Percentiles rank a stretch among this genome's conserved stretches.
Conservation (phyloP, 1,140 invertebrate genomes). For the Papilio polytes region DNA sequence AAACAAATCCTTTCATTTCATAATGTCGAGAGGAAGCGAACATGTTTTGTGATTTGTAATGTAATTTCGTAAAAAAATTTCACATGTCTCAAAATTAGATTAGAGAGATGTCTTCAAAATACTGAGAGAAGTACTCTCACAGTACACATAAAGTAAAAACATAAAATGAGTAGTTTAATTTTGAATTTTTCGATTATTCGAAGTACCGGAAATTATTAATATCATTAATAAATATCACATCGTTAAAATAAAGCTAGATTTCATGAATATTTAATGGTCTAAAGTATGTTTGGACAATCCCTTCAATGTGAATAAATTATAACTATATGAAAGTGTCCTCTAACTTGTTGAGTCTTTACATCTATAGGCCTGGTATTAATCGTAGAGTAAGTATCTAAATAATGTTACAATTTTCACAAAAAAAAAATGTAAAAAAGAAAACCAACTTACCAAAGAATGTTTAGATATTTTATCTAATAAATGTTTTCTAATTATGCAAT, state of each 20-base stretch:
- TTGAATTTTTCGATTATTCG: not conserved
- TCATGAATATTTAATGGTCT: not conserved
- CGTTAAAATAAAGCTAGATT: not conserved
- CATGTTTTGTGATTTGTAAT: conserved; percentile 19
- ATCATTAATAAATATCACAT: not conserved
- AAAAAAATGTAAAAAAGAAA: too few species aligned
- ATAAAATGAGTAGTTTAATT: not conserved
- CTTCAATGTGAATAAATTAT: not conserved
- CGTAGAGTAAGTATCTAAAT: too few species aligned
- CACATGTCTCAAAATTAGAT: conserved; percentile 10
- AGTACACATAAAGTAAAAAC: too few species aligned
- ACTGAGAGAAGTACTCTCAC: not conserved
- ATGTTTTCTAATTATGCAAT: too few species aligned
- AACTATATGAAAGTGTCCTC: not conserved
- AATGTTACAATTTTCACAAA: not conserved
- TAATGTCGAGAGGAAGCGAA: conserved; percentile 7
- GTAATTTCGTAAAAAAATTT: conserved; percentile 16
- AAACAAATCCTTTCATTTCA: conserved; percentile 9
- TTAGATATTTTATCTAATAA: too few species aligned
- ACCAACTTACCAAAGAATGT: too few species aligned
- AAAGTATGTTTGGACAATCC: not conserved
- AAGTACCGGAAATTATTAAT: too few species aligned
- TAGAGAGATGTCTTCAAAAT: not conserved
- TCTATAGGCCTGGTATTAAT: too few species aligned
- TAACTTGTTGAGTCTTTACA: too few species aligned